Base-by-base conservation (phyloP, 1,140 invertebrate species). In the Drosophila subobscura region DNA sequence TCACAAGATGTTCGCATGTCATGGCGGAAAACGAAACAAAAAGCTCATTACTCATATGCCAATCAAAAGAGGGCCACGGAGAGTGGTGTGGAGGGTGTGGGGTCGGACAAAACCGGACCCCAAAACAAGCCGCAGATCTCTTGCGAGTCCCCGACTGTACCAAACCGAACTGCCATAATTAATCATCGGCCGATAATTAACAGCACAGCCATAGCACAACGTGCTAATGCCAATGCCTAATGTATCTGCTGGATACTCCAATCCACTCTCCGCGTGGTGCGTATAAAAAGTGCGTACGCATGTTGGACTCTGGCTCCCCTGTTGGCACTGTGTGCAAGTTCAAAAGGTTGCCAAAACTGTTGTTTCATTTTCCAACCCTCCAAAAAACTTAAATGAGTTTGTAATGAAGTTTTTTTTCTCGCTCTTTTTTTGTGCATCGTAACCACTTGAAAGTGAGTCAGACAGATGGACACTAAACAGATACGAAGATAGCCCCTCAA, bases 41-140 rank as follows among this genome's bases (percentile, higher is more conserved):
- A 88, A 88, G 84, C 83, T 88, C 83, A 86, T 86, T 86, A 86
- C 83, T 86, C 83, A 86, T 86, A 88, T 83, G 83, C 83, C 83
- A 86, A 86, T 86, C 83, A 86, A 88, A 64, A 53, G 49, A 52
- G 54, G 22, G 42, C 70, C 46, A 33, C 33, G 41, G 45, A 20
- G 12, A 10, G 5, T 20, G 29, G 16, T n/a, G n/a, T n/a, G n/a
- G n/a, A n/a, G n/a, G n/a, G n/a, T n/a, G n/a, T n/a, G 25, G 44
- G 20, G 29, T 7, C 6, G 16, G n/a, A 16, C 41, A 8, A 41
- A 77, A 37, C 25, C 40, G 56, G 42, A 55, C 44, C 61, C 33
- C 23, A 64, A 64, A 55, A 67, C 79, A 72, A 79, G 75, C 79
- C 79, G 41, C 79, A 79, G 75, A 58, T 67, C 42, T 59, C 33